Percentiles rank a stretch among this genome's conserved stretches.
Evolutionary conservation across 2,888 invertebrate species (phyloP).

Genomic region (Odontocolon sp.): DNA sequence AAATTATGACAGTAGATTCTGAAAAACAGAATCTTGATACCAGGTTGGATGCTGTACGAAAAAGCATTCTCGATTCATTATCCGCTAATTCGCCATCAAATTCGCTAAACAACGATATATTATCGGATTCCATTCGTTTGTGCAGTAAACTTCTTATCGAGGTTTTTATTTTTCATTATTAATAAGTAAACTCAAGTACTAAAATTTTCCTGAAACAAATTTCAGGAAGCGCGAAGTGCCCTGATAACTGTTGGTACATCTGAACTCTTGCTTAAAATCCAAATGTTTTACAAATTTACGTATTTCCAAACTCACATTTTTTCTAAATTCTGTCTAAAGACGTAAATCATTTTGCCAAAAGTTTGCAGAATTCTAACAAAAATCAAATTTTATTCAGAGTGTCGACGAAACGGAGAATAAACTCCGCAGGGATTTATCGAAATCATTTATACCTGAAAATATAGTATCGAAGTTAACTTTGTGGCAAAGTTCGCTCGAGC

Average conservation of each 20-base stretch:
- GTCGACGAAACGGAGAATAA: conserved; percentile 49
- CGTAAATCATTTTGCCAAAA: no score
- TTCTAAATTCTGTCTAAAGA: no score
- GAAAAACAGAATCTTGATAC: neutral
- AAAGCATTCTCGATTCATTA: conserved; percentile 29
- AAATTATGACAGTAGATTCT: neutral
- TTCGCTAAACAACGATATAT: conserved; percentile 7
- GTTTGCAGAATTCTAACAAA: no score
- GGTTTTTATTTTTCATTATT: no score
- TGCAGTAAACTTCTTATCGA: conserved; percentile 35
- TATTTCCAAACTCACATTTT: no score
- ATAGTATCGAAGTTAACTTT: conserved; percentile 41
- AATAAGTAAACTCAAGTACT: no score
- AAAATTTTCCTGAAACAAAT: no score
- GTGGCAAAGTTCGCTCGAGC: conserved; percentile 66
- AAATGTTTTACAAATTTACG: no score
- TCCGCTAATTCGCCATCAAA: conserved; percentile 12
- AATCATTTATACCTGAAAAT: no score
- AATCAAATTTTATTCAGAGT: conserved; percentile 39
- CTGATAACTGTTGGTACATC: no score
- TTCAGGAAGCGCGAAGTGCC: no score
- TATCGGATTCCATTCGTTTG: conserved; percentile 30
- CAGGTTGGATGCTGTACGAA: conserved; percentile 29
- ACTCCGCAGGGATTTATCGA: conserved; percentile 19
- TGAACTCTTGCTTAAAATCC: no score